A percentile compares a stretch with the other conserved stretches of the same genome.
These are phyloP conservation scores for Drosophila carrolli DNA, from an alignment of 1,140 invertebrate genomes.

Conservation along the genomic window DNA sequence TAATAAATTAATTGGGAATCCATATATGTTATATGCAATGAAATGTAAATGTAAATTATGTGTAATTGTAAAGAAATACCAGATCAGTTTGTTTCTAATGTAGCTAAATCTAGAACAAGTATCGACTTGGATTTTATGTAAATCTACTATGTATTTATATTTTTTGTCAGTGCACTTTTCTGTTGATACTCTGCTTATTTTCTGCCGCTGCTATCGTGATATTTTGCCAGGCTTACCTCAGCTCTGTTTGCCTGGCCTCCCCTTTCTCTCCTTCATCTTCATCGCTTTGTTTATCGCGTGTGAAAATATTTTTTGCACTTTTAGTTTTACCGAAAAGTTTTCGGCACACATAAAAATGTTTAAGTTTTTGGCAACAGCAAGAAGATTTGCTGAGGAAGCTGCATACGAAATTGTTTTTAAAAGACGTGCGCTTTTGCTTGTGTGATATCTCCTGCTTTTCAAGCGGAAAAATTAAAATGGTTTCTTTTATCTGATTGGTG, in stretches of 20 bases:
- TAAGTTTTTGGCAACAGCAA: constrained; percentile 51
- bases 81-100: too few species aligned
- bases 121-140: too few species aligned
- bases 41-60: too few species aligned
- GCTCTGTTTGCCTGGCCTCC: constrained; percentile 17
- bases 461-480: background rate
- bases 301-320: constrained; percentile 68
- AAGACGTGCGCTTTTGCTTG: constrained; percentile 1
- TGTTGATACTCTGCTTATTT: constrained; percentile 16
- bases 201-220: constrained; percentile 19
- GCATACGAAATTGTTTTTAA: constrained; percentile 43
- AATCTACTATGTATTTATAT: too few species aligned
- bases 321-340: constrained; percentile 70
- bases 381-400: constrained; percentile 15
- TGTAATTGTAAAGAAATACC: too few species aligned
- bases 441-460: constrained; percentile 2
- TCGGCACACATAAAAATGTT: constrained; percentile 69
- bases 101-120: too few species aligned
- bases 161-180: background rate
- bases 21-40: too few species aligned
- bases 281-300: constrained; percentile 72
- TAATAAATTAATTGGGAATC: too few species aligned
- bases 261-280: background rate
- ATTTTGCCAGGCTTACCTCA: constrained; percentile 33
- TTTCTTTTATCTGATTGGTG: background rate